Base-by-base conservation (phyloP, 2,113 vertebrate species). In the Apteryx owenii region DNA sequence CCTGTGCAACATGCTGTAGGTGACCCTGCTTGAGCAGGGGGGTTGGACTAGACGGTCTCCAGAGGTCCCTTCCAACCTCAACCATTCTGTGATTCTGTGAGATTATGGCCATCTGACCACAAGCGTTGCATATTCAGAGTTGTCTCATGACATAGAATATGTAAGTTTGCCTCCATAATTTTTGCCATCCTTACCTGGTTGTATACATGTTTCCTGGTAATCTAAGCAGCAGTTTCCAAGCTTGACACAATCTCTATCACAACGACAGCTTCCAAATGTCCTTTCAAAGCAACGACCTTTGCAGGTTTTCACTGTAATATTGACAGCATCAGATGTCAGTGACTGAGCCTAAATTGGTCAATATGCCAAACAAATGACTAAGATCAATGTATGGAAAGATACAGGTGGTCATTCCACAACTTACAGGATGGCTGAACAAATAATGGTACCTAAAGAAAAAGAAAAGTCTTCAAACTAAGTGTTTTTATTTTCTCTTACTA, bases 151-250 rank as follows among this genome's bases (percentile, higher is more conserved):
- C 70, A 61, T 40, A 56, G 17, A 58, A 29, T 2, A 73, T 29
- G 16, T 65, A 36, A 65, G 10, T 58, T n/a, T n/a, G 7, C 36
- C 61, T 25, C 51, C 56, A 46, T 22, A 60, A 8, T 28, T 38
- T 71, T 68, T 33, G 15, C 53, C 62, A 64, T 62, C 56, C 85
- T 97, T 97, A 98, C 98, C 98, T 96, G 98, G 98, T 53, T 98
- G 95, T 95, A 98, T 97, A 66, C 98, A 98, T 0, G 96, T 66
- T 94, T 98, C 98, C 70, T 98, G 97, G 94, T 98, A 98, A 97
- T 98, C 98, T 48, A 98, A 97, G 95, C 98, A 98, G 98, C 98
- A 98, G 95, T 98, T 98, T 89, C 97, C 98, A 91, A 98, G 98
- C 72, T 94, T 97, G 77, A 97, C 96, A 20, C 98, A 98, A 60